These are phyloP conservation scores for Tetragonisca angustula DNA, from an alignment of 2,888 invertebrate species.

Conservation along the genomic window DNA sequence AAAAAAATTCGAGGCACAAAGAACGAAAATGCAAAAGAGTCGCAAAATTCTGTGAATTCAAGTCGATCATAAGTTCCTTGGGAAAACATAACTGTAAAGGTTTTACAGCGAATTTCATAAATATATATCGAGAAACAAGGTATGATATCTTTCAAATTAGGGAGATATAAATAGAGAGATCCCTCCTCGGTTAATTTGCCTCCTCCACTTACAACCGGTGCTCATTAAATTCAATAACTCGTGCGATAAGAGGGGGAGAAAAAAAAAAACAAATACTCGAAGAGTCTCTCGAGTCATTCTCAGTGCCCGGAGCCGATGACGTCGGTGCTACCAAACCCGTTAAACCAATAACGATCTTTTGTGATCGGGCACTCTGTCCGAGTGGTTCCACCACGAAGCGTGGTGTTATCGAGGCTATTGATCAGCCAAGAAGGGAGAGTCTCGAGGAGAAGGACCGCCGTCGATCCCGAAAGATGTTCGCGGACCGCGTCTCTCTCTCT, in stretches of 20 bases:
- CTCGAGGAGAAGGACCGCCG: conserved; percentile 41
- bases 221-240: not conserved
- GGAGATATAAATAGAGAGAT: not conserved
- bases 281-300: not conserved
- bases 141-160: not conserved
- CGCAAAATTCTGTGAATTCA: no score
- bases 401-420: conserved; percentile 53
- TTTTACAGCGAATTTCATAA: no score
- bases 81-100: no score
- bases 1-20: no score
- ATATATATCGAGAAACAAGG: no score
- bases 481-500: not conserved
- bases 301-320: not conserved
- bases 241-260: no score
- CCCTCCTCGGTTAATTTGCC: not conserved
- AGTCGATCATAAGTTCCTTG: no score
- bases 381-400: conserved; percentile 50
- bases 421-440: conserved; percentile 31
- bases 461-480: conserved; percentile 57
- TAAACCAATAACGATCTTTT: conserved; percentile 32
- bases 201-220: not conserved
- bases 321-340: conserved; percentile 2
- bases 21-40: no score
- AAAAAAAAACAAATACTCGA: not conserved
- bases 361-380: conserved; percentile 13